Evolutionary conservation across 2,888 invertebrate genomes (phyloP), one percentile per base, ranked within the genome.

Genomic region (Perizoma affinitatum): DNA sequence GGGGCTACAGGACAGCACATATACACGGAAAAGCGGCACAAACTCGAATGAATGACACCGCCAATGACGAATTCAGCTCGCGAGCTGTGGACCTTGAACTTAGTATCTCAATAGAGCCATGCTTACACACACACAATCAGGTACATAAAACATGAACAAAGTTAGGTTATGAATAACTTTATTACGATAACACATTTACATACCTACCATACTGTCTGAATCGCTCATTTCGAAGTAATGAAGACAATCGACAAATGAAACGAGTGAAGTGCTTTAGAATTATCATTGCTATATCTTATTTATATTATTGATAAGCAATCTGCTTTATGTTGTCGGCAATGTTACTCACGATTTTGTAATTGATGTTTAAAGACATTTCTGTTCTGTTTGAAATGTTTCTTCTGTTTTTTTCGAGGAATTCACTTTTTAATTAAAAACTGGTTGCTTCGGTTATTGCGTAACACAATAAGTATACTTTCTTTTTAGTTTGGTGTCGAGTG

Each of bases 321-420:
- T 58, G 43, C 11, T 44, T 10, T 57, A 40, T 22, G 5, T 0
- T 8, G 38, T 38, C 34, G 38, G 22, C n/a, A 35, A 35, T 10
- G 22, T 48, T 72, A 83, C 83, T 82, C 73, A 83, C 83, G 41
- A 83, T 66, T 77, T 78, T 82, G 9, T 76, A 68, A 63, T 76
- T 75, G 38, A 74, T 63, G 48, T 68, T 67, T 43, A 70, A 22
- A 63, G 74, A 49, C 82, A 83, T 83, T 69, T 22, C 22, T 22
- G 22, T 22, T 22, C 22, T 22, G 22, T 22, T 3, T 3, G 22
- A 22, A 2, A 22, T 22, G 22, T 22, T 22, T 22, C 22, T 22
- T 3, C 22, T 22, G 68, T 58, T 49, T 6, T 41, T 42, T 45
- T 48, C 42, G 8, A 41, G n/a, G 7, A 0, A 0, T 44, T n/a